A percentile compares a stretch with the other conserved stretches of the same genome.
Conservation (phyloP, 2,113 vertebrate species). For the Donacobius atricapilla region DNA sequence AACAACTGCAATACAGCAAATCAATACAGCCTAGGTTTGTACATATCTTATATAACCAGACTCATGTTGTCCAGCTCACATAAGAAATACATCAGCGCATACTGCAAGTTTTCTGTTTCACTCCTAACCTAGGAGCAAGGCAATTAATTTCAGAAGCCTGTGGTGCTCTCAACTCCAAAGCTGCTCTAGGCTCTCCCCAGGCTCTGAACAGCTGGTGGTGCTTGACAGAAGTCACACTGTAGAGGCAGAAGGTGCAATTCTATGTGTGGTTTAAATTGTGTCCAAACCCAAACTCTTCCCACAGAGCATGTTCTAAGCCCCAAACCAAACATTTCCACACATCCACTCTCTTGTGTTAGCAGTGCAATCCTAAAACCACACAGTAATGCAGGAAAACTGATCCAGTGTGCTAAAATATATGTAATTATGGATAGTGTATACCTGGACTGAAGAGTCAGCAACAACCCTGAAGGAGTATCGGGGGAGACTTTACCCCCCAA, state of each 20-base stretch:
- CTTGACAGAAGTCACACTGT: rapidly evolving
- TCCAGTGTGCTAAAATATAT: background rate
- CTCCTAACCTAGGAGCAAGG: background rate
- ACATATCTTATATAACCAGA: background rate
- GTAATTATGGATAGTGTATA: background rate
- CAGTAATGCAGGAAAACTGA: background rate
- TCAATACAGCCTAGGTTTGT: background rate
- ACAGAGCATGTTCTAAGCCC: rapidly evolving
- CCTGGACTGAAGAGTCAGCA: background rate
- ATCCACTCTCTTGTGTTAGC: background rate
- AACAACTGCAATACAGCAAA: background rate
- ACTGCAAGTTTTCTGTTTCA: background rate
- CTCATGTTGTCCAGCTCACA: background rate
- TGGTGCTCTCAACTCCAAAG: background rate
- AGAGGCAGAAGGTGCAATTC: background rate
- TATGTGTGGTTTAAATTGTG: rapidly evolving
- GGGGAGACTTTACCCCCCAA: background rate
- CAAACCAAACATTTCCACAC: background rate
- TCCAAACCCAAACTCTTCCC: background rate
- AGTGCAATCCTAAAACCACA: background rate
- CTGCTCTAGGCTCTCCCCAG: background rate
- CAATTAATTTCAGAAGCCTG: background rate
- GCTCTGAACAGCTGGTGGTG: background rate
- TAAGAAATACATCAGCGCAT: background rate
- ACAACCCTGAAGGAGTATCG: background rate